phyloP scores from a whole-genome alignment of 1,140 invertebrate genomes.

The Panagrolaimus sp. region DNA sequence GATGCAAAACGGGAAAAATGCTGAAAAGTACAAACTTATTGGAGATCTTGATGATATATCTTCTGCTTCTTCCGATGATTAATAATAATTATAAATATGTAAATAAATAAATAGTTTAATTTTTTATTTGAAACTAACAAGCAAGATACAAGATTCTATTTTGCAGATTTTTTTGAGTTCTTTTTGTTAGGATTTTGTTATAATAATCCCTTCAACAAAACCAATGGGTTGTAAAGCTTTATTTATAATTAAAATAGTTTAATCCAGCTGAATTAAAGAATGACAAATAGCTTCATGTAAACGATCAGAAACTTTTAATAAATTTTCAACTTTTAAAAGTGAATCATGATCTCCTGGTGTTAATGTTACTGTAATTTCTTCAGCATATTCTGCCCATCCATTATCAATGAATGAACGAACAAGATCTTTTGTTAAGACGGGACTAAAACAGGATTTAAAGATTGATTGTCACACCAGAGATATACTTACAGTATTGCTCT shows the following conservation, averaged over 20 bases:
- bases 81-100: no score
- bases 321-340: not conserved
- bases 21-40: not conserved
- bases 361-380: not conserved
- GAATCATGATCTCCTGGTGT: slow-evolving; percentile 6
- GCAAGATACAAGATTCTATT: no score
- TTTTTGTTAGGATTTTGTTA: no score
- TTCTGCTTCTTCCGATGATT: not conserved
- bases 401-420: slow-evolving; percentile 1
- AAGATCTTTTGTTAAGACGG: not conserved
- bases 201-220: no score
- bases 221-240: no score
- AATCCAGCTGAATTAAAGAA: no score
- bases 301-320: not conserved
- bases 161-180: no score
- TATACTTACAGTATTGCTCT: slow-evolving; percentile 3
- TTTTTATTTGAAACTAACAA: no score
- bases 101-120: no score
- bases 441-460: not conserved
- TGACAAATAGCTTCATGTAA: not conserved
- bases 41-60: slow-evolving; percentile 5
- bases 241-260: no score
- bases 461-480: no score
- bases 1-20: not conserved
- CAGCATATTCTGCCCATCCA: not conserved